These are phyloP conservation scores for Chrysolina americana DNA, from an alignment of 2,888 invertebrate genomes.

Conservation along the genomic window DNA sequence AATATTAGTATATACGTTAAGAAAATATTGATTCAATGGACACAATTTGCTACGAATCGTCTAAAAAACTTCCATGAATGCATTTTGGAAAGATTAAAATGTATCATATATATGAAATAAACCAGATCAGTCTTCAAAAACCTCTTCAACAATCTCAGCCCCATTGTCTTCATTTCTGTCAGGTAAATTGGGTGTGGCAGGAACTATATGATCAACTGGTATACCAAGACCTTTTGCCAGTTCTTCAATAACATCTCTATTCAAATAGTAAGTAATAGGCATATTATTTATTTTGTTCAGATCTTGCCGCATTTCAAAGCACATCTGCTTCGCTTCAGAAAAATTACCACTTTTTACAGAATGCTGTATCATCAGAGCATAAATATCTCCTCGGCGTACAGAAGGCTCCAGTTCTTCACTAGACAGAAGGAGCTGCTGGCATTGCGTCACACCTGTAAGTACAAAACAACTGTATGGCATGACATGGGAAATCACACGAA, in stretches of 20 bases:
- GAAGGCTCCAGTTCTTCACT: slow-evolving; percentile 66
- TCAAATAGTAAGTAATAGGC: slow-evolving; percentile 68
- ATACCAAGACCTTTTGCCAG: slow-evolving; percentile 66
- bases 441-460: slow-evolving; percentile 64
- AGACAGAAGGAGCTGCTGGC: slow-evolving; percentile 64
- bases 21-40: too few relatives aligned
- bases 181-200: slow-evolving; percentile 45
- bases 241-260: slow-evolving; percentile 65
- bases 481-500: too few relatives aligned
- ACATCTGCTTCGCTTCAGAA: slow-evolving; percentile 65
- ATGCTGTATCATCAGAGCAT: slow-evolving; percentile 68
- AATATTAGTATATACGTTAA: too few relatives aligned
- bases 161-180: slow-evolving; percentile 33
- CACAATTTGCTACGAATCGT: too few relatives aligned
- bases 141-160: slow-evolving; percentile 47
- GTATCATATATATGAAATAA: background rate
- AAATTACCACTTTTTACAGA: slow-evolving; percentile 64
- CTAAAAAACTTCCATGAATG: too few relatives aligned
- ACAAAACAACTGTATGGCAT: background rate
- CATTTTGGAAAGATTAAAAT: background rate
- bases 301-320: slow-evolving; percentile 65
- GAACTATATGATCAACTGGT: slow-evolving; percentile 61
- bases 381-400: slow-evolving; percentile 68
- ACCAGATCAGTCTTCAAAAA: slow-evolving; percentile 42
- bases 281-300: slow-evolving; percentile 59